phyloP scores from a whole-genome alignment of 2,113 vertebrate species.

The Arizona elegans region DNA sequence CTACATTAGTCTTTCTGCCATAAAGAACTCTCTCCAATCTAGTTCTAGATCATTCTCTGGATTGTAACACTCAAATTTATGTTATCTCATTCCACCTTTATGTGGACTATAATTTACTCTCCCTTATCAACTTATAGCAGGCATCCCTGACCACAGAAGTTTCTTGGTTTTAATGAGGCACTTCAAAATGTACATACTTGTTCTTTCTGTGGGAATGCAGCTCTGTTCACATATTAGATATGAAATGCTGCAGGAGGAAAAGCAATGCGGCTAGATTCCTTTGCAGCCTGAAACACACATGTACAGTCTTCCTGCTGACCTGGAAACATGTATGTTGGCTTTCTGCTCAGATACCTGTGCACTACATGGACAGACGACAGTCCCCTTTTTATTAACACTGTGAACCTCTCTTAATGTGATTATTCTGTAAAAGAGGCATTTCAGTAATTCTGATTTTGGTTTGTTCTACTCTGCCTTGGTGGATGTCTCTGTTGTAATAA shows the following conservation, averaged over 20 bases:
- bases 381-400: neutral
- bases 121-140: neutral
- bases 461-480: fast-evolving
- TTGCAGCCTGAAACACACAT: neutral
- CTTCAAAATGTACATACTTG: neutral
- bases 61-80: neutral
- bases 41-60: neutral
- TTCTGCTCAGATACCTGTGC: neutral
- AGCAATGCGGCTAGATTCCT: neutral
- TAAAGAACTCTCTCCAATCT: neutral
- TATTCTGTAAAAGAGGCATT: neutral
- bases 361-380: neutral
- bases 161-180: neutral
- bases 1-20: neutral
- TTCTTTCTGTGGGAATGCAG: neutral
- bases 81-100: neutral
- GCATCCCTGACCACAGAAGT: neutral
- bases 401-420: neutral
- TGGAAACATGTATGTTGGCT: neutral
- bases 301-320: neutral
- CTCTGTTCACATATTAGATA: neutral
- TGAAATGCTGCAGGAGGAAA: neutral
- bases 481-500: neutral
- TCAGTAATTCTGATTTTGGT: neutral
- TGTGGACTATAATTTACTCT: neutral